Evolutionary conservation across 2,113 vertebrate species (phyloP).

Genomic region (Athene cunicularia): DNA sequence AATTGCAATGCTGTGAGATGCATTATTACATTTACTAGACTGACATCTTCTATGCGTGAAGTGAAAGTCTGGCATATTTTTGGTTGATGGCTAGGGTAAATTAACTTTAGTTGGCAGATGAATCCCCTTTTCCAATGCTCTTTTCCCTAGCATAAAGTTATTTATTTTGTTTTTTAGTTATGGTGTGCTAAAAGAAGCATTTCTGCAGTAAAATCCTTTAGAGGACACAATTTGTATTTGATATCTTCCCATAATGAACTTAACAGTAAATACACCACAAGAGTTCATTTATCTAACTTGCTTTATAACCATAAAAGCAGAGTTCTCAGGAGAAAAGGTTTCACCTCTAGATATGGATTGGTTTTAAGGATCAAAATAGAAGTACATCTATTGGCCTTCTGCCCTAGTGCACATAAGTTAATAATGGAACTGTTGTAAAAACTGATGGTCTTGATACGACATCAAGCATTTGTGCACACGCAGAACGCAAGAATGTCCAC

Average conservation of each 20-base stretch:
- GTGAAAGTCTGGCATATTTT: background rate
- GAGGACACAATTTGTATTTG: constrained; percentile 35
- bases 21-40: background rate
- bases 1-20: background rate
- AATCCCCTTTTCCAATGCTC: background rate
- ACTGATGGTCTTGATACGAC: background rate
- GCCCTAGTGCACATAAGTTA: background rate
- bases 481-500: background rate
- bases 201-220: constrained; percentile 45
- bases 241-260: constrained; percentile 46
- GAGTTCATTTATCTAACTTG: constrained; percentile 60
- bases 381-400: background rate
- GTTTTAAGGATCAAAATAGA: constrained; percentile 34
- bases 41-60: background rate
- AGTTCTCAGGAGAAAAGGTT: constrained; percentile 23
- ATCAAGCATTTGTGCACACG: background rate
- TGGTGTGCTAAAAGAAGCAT: background rate
- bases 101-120: background rate
- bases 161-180: constrained; percentile 1
- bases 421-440: background rate
- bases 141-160: background rate
- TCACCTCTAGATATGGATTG: constrained; percentile 41
- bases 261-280: constrained; percentile 48
- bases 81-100: background rate
- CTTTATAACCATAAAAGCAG: constrained; percentile 29